Evolutionary conservation across 2,797 vertebrate species (phyloP).

Genomic region (Sebastes trivittatus): DNA sequence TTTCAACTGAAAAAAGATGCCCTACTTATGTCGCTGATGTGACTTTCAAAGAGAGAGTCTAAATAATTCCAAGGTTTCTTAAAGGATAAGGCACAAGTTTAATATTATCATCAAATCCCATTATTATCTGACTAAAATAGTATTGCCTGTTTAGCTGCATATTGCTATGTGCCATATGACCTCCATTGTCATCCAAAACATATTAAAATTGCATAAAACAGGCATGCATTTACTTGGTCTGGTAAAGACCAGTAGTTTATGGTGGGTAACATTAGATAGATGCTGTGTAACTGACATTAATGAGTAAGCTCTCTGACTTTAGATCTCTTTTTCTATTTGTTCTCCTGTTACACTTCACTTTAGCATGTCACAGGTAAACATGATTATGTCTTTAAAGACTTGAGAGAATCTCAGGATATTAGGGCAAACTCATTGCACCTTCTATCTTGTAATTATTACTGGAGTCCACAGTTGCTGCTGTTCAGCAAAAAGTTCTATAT

Average conservation of each 20-base stretch:
- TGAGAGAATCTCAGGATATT: background rate
- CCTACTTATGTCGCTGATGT: background rate
- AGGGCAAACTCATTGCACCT: background rate
- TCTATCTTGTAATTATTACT: background rate
- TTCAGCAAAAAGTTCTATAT: background rate
- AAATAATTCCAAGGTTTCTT: background rate
- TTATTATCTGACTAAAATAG: background rate
- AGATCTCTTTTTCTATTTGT: background rate
- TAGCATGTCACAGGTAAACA: background rate
- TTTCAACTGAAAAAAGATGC: background rate
- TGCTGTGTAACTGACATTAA: background rate
- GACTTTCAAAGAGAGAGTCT: background rate
- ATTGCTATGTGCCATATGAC: background rate
- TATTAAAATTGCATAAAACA: constrained; percentile 7
- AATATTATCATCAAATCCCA: background rate
- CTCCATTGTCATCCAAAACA: background rate
- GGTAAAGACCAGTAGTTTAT: background rate
- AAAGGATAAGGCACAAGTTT: background rate
- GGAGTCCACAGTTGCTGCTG: background rate
- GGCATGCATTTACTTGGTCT: background rate
- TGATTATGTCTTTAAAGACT: background rate
- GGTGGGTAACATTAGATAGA: background rate
- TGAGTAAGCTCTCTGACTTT: background rate
- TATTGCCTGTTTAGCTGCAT: background rate
- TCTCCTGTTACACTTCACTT: background rate